A percentile compares a stretch with the other conserved stretches of the same genome.
These are phyloP conservation scores for Neosilurus mollespiculum DNA, from an alignment of 2,797 vertebrate genomes.

Conservation along the genomic window DNA sequence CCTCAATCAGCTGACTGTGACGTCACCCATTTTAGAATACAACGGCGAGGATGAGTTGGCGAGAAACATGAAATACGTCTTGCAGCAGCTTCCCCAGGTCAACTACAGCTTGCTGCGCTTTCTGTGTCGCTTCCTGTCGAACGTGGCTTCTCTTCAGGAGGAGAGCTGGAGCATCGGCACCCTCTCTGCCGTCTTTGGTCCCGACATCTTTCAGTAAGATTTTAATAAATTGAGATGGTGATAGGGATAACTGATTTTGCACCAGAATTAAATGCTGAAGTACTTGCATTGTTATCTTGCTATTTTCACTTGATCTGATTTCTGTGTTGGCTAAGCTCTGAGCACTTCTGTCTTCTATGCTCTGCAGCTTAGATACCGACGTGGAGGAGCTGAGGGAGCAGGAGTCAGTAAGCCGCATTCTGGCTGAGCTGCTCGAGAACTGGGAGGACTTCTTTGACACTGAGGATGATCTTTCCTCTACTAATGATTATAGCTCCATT, in stretches of 20 bases:
- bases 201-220: conserved; percentile 96
- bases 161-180: conserved; percentile 89
- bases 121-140: conserved; percentile 93
- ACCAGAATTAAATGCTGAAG: neutral
- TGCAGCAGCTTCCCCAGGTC: conserved; percentile 94
- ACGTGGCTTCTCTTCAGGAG: conserved; percentile 91
- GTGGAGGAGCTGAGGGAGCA: conserved; percentile 92
- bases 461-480: conserved; percentile 92
- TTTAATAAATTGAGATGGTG: too few relatives aligned
- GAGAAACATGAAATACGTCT: conserved; percentile 91
- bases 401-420: conserved; percentile 89
- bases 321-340: neutral
- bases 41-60: conserved; percentile 91
- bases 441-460: conserved; percentile 93
- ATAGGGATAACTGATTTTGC: neutral
- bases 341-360: neutral
- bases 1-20: neutral
- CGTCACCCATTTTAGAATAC: conserved; percentile 79
- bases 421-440: conserved; percentile 92
- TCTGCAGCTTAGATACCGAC: conserved; percentile 84
- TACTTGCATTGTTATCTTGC: neutral
- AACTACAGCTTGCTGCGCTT: conserved; percentile 96
- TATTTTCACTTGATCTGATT: neutral
- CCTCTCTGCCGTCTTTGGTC: conserved; percentile 94
- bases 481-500: conserved; percentile 94